Percentiles rank a stretch among this genome's conserved stretches.
Evolutionary conservation across 2,888 invertebrate genomes (phyloP).

Genomic region (Lycaena phlaeas): DNA sequence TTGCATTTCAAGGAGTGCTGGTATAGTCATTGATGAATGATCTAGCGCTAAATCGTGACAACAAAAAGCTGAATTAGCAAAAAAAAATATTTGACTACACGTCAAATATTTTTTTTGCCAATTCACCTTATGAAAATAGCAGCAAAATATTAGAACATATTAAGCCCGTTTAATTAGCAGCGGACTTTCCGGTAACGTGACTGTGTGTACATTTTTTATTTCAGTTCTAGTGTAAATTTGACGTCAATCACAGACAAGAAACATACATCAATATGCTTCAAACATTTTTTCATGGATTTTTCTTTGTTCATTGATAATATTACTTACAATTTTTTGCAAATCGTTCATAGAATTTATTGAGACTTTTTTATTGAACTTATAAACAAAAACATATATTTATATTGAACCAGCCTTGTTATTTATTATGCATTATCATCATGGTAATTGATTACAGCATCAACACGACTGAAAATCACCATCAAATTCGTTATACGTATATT

Average conservation of each 20-base stretch:
- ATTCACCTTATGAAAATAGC: not conserved
- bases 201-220: not conserved
- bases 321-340: not conserved
- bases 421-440: too few relatives aligned
- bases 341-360: not conserved
- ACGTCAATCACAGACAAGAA: not conserved
- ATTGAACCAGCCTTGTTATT: too few relatives aligned
- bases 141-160: not conserved
- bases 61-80: too few relatives aligned
- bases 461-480: too few relatives aligned
- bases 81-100: too few relatives aligned
- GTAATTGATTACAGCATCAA: too few relatives aligned
- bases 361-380: too few relatives aligned
- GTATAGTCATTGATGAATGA: too few relatives aligned
- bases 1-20: too few relatives aligned
- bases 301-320: not conserved
- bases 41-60: too few relatives aligned
- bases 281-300: slow-evolving; percentile 1
- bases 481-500: too few relatives aligned
- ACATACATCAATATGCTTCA: not conserved
- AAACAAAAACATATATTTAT: too few relatives aligned
- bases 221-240: not conserved
- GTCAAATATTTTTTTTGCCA: not conserved
- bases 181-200: not conserved
- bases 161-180: not conserved